phyloP scores from a whole-genome alignment of 2,797 vertebrate species.

The Cygnus olor region DNA sequence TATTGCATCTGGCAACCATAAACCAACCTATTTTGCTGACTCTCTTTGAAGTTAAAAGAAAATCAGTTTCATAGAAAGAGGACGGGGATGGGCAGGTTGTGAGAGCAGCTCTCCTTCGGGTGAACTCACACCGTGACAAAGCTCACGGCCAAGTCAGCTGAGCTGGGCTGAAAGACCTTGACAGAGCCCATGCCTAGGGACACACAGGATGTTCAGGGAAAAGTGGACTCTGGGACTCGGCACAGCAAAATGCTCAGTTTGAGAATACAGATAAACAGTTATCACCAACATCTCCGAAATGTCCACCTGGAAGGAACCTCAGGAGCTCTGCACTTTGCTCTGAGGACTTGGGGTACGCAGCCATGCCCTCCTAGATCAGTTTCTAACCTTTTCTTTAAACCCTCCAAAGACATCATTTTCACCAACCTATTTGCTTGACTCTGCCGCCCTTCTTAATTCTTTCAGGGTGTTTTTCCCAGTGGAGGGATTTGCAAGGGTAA shows the following conservation, averaged over 20 bases:
- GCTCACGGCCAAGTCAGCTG: background rate
- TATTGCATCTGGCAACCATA: background rate
- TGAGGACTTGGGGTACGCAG: background rate
- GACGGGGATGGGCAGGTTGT: background rate
- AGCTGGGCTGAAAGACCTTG: background rate
- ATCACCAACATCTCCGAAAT: background rate
- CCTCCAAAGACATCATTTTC: background rate
- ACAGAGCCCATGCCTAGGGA: background rate
- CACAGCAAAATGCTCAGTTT: background rate
- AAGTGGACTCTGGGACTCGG: background rate
- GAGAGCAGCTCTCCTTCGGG: background rate
- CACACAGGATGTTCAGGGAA: fast-evolving
- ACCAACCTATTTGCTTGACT: background rate
- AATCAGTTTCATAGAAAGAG: background rate
- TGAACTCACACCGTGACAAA: background rate
- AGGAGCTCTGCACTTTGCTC: background rate
- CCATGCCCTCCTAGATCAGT: background rate
- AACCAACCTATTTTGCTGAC: background rate
- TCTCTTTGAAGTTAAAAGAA: background rate
- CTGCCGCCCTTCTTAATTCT: background rate
- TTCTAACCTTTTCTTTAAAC: background rate
- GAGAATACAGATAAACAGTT: background rate
- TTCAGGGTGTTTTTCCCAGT: background rate
- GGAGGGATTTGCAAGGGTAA: background rate
- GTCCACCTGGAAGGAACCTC: background rate